Conservation (phyloP, 2,797 vertebrate species). For the Artibeus lituratus region DNA sequence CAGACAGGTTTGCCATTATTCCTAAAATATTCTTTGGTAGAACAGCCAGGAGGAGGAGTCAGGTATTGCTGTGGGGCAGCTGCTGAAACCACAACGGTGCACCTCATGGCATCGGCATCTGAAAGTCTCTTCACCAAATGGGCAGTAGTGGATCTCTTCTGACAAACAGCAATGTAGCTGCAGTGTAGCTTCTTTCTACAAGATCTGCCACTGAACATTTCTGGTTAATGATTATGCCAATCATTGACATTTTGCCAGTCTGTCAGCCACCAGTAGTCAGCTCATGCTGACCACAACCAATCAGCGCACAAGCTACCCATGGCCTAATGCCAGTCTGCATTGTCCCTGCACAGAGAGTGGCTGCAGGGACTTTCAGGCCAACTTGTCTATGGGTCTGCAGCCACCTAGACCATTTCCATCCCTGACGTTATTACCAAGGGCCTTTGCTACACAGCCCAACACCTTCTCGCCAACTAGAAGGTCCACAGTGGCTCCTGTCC, state of each 20-base stretch:
- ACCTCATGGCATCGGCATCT: conserved; percentile 96
- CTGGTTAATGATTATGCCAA: conserved; percentile 99
- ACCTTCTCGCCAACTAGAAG: conserved; percentile 92
- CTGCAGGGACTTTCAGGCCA: conserved; percentile 94
- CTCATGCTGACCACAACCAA: conserved; percentile 95
- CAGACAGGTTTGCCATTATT: conserved; percentile 96
- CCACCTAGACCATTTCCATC: conserved; percentile 93
- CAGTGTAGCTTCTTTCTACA: conserved; percentile 99
- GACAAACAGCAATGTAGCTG: conserved; percentile 97
- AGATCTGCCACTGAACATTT: conserved; percentile 94
- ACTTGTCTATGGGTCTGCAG: conserved; percentile 89
- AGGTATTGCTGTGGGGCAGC: conserved; percentile 97
- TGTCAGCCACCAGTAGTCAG: conserved; percentile 96
- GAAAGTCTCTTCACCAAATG: conserved; percentile 98
- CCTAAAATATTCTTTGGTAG: conserved; percentile 98
- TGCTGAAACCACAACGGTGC: conserved; percentile 97
- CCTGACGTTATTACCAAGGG: conserved; percentile 90
- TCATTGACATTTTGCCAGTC: conserved; percentile 95
- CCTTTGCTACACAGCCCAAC: conserved; percentile 90
- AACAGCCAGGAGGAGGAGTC: conserved; percentile 97
- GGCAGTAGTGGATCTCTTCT: conserved; percentile 98
- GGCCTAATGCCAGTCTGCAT: conserved; percentile 97
- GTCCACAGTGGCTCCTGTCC: conserved; percentile 94
- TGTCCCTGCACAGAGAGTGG: conserved; percentile 94
- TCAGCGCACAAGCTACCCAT: conserved; percentile 96